Evolutionary conservation across 2,888 invertebrate species (phyloP).

Genomic region (Cybosia mesomella): DNA sequence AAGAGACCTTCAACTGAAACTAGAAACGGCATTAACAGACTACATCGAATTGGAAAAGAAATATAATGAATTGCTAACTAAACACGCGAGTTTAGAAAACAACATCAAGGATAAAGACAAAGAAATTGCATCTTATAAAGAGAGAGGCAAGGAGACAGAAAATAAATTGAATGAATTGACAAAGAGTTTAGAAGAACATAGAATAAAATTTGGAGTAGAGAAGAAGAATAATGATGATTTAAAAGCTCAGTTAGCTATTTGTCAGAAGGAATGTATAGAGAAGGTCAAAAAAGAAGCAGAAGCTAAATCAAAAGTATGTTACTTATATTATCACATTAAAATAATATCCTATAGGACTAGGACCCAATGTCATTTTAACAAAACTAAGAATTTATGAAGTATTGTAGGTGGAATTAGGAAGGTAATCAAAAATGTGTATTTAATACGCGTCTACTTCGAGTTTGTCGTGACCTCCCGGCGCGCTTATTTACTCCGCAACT

Average conservation of each 20-base stretch:
- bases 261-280: conserved; percentile 71
- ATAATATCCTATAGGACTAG: background rate
- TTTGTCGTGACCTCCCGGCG: too few relatives aligned
- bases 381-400: too few relatives aligned
- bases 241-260: conserved; percentile 62
- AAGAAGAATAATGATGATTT: conserved; percentile 72
- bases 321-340: background rate
- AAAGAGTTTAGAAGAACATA: conserved; percentile 68
- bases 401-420: too few relatives aligned
- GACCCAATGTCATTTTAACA: too few relatives aligned
- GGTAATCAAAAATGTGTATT: too few relatives aligned
- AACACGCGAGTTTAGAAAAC: conserved; percentile 59
- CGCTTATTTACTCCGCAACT: too few relatives aligned
- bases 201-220: conserved; percentile 70
- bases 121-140: conserved; percentile 79
- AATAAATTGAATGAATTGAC: conserved; percentile 60
- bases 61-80: conserved; percentile 66
- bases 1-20: conserved; percentile 86
- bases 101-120: conserved; percentile 74
- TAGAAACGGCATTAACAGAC: conserved; percentile 82
- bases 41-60: conserved; percentile 83
- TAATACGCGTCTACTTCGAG: too few relatives aligned
- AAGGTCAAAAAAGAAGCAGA: conserved; percentile 75
- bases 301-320: conserved; percentile 73
- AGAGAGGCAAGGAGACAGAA: conserved; percentile 70